phyloP scores from a whole-genome alignment of 2,888 invertebrate species.

The Melanargia galathea region DNA sequence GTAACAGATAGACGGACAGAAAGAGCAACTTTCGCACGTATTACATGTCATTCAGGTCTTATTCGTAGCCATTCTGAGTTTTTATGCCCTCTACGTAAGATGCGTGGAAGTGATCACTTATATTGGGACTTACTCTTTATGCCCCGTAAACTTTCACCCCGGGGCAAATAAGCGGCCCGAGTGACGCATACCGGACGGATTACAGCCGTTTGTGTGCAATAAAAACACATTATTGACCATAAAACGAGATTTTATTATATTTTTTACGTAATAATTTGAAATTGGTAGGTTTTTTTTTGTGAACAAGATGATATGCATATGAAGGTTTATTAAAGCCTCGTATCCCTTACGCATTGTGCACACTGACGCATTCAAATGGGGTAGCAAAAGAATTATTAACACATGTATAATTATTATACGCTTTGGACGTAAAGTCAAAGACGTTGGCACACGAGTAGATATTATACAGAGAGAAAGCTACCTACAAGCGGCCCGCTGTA shows the following conservation, averaged over 20 bases:
- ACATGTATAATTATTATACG: too few species aligned
- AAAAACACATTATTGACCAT: slow-evolving; percentile 34
- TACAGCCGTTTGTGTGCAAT: slow-evolving; percentile 32
- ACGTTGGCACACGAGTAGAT: too few species aligned
- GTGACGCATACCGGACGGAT: slow-evolving; percentile 44
- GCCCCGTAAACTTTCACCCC: slow-evolving; percentile 52
- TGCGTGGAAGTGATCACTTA: slow-evolving; percentile 56
- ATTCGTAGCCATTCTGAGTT: slow-evolving; percentile 35
- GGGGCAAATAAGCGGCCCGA: slow-evolving; percentile 46
- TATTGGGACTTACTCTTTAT: slow-evolving; percentile 47
- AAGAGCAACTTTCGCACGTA: too few species aligned
- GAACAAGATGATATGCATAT: neutral
- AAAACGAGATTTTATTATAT: slow-evolving; percentile 25
- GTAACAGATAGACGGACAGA: too few species aligned
- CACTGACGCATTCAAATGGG: too few species aligned
- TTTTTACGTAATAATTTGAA: slow-evolving; percentile 13
- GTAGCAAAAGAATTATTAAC: too few species aligned
- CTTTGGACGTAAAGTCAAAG: too few species aligned
- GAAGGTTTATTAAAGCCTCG: neutral
- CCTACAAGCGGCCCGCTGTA: too few species aligned
- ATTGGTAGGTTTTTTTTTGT: neutral
- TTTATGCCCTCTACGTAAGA: slow-evolving; percentile 31
- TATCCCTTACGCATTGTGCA: too few species aligned
- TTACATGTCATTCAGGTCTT: slow-evolving; percentile 15
- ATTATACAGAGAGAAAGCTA: too few species aligned